Conservation (phyloP, 2,113 vertebrate genomes). For the Ivindomyrus marchei region DNA sequence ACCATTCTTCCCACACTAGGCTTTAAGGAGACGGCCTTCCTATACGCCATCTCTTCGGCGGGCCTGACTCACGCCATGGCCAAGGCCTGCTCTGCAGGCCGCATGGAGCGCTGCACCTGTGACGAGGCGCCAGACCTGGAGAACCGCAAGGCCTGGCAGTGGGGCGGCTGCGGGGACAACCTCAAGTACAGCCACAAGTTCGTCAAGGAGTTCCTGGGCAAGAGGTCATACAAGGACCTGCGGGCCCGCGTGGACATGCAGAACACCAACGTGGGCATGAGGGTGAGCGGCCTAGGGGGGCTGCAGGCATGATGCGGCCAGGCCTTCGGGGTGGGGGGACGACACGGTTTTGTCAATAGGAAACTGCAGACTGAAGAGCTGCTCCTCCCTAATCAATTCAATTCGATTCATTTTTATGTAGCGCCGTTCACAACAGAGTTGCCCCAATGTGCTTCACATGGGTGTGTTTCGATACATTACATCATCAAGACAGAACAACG, state of each 20-base stretch:
- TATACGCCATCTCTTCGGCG: conserved; percentile 90
- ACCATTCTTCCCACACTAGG: conserved; percentile 53
- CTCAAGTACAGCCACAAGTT: conserved; percentile 98
- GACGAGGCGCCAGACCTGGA: conserved; percentile 94
- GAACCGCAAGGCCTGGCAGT: conserved; percentile 97
- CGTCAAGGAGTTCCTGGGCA: conserved; percentile 93
- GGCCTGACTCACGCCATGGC: conserved; percentile 91
- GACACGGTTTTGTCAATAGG: background rate
- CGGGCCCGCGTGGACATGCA: conserved; percentile 91
- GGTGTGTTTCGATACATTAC: background rate
- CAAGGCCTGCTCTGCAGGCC: conserved; percentile 89
- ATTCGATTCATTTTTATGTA: background rate
- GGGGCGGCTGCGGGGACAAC: conserved; percentile 96
- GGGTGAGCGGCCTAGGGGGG: conserved; percentile 58
- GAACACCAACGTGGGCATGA: conserved; percentile 96
- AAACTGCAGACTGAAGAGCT: background rate
- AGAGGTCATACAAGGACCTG: conserved; percentile 90
- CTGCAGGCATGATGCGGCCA: background rate
- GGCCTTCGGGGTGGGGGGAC: background rate
- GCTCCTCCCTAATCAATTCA: background rate
- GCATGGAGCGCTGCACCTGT: conserved; percentile 97
- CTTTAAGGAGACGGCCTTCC: conserved; percentile 94
- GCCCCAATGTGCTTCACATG: background rate
- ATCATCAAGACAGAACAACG: background rate
- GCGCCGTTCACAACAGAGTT: background rate